Base-by-base conservation (phyloP, 2,113 vertebrate species). In the Cochlearius cochlearius region DNA sequence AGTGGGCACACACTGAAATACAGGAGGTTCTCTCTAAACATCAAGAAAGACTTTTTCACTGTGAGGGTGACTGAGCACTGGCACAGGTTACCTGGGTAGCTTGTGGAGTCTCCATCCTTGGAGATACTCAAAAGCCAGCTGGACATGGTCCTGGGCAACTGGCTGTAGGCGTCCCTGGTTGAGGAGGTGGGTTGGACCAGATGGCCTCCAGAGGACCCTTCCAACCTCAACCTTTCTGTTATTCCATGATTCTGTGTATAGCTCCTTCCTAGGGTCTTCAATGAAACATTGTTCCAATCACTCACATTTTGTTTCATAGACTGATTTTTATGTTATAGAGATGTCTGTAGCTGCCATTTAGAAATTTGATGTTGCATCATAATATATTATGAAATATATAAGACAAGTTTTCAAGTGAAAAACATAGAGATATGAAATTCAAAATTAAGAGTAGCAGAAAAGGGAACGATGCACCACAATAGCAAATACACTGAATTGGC, bases 301-400 rank as follows among this genome's bases (percentile, higher is more conserved):
- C 11, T 74, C 20, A 36, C 8, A 12, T 60, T 69, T 83, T 69
- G 5, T 20, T 94, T 94, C 43, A 41, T 26, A 77, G 21, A 45
- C 5, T 74, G 22, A 11, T 50, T 82, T 90, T 63, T 47, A 66
- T 1, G 2, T 64, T 73, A 49, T 3, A 60, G 14, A 72, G 20
- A 34, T 53, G 15, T 45, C 41, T 12, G 3, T 62, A 79, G 36
- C 6, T 45, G 12, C 13, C 8, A 15, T 76, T 86, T 58, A 41
- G 45, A 83, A 71, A 50, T 62, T 9, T 66, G 13, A 50, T 6
- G 1, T 0, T 0, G 7, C 32, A 53, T 71, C 11, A 19, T 50
- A 58, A 49, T 58, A 12, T 17, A 11, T 55, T 43, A 75, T 63
- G 21, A 64, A 75, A 73, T 22, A 68, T 3, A 3, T 49, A 76